A percentile compares a stretch with the other conserved stretches of the same genome.
Conservation (phyloP, 2,113 vertebrate species). For the Tor tambroides region DNA sequence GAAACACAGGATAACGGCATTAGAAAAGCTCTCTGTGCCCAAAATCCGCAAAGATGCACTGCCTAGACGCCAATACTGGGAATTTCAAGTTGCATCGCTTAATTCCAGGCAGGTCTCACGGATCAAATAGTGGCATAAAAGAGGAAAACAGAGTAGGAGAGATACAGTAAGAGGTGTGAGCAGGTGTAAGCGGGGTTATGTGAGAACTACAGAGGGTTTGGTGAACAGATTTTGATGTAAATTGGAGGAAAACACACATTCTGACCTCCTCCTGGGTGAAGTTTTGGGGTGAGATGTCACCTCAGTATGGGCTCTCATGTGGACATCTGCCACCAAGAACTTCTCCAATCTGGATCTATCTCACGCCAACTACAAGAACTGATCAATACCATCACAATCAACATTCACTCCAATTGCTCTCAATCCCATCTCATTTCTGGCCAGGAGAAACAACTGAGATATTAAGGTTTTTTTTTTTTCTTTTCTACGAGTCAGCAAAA, state of each 20-base stretch:
- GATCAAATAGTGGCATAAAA: conserved; percentile 1
- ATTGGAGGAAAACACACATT: conserved; percentile 17
- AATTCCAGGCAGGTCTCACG: conserved; percentile 18
- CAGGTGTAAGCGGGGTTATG: background rate
- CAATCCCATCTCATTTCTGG: background rate
- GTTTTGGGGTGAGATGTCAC: conserved; percentile 34
- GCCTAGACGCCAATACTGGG: conserved; percentile 41
- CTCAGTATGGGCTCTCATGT: conserved; percentile 1
- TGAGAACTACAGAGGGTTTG: background rate
- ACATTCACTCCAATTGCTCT: background rate
- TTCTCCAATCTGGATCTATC: conserved; percentile 31
- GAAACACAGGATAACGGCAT: conserved; percentile 63
- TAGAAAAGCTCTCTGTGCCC: conserved; percentile 61
- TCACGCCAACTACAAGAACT: conserved; percentile 6
- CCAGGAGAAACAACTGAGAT: background rate
- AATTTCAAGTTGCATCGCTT: conserved; percentile 53
- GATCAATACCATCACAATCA: background rate
- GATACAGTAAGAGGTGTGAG: conserved; percentile 11
- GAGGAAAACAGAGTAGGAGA: background rate
- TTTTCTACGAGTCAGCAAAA: background rate
- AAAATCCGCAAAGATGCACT: conserved; percentile 61
- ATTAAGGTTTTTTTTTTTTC: background rate
- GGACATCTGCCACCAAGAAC: conserved; percentile 42
- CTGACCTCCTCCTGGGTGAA: conserved; percentile 14
- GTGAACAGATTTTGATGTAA: conserved; percentile 8